Conservation (phyloP, 2,113 vertebrate species). For the Pseudopipra pipra region DNA sequence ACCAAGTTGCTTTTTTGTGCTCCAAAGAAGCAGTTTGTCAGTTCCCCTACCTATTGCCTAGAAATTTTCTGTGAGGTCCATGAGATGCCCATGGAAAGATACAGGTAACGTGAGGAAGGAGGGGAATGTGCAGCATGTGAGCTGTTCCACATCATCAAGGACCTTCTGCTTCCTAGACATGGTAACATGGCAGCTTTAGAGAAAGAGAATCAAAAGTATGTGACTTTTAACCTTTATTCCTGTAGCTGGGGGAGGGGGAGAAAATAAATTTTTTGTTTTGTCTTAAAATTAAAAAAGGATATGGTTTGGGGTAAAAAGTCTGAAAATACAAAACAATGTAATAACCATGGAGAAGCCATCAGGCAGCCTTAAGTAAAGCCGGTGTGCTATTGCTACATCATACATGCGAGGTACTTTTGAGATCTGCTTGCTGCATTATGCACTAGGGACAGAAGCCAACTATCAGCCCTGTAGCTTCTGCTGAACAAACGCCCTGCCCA, state of each 20-base stretch:
- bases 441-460: background rate
- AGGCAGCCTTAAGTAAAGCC: background rate
- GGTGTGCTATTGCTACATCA: background rate
- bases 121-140: background rate
- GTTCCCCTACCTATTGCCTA: background rate
- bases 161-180: background rate
- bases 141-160: background rate
- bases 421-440: background rate
- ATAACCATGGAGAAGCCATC: background rate
- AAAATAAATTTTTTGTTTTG: background rate
- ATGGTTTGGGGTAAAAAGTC: background rate
- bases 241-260: background rate
- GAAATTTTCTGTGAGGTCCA: background rate
- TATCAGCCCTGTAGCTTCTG: rapidly evolving
- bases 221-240: background rate
- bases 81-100: background rate
- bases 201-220: background rate
- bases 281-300: background rate
- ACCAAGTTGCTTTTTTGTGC: background rate
- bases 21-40: background rate
- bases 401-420: background rate
- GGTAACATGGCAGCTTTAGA: background rate
- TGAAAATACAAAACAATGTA: background rate
- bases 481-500: background rate
- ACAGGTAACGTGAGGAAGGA: background rate